These are phyloP conservation scores for Hydrozoanthus tunicans DNA, from an alignment of 64 coral and sea anemone species.

Conservation along the genomic window DNA sequence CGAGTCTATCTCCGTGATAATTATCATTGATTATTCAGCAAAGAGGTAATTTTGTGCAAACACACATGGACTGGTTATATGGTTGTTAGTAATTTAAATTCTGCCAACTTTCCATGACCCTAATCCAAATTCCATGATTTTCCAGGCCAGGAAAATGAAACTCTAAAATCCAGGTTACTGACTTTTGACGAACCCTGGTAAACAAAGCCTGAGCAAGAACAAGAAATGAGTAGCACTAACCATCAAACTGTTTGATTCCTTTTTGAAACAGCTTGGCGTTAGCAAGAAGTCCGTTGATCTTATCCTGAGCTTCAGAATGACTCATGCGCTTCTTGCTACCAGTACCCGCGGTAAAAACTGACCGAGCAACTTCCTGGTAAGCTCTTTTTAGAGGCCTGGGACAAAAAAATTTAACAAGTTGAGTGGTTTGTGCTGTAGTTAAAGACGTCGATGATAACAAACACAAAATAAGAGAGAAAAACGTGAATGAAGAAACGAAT, in stretches of 20 bases:
- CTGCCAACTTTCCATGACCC: no score
- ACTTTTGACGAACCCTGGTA: no score
- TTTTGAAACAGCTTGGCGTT: conserved; percentile 92
- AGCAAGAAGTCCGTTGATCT: conserved; percentile 75
- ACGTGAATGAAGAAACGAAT: not conserved
- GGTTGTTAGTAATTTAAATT: no score
- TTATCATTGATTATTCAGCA: no score
- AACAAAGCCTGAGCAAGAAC: no score
- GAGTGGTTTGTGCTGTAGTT: not conserved
- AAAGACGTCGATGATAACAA: not conserved
- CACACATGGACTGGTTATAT: no score
- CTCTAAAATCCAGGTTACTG: no score
- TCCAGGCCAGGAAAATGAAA: no score
- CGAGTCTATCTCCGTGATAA: no score
- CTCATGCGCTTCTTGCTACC: conserved; percentile 90
- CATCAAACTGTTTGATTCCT: conserved; percentile 81
- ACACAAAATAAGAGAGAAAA: not conserved
- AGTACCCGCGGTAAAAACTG: conserved; percentile 77
- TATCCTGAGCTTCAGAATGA: conserved; percentile 89
- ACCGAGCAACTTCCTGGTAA: conserved; percentile 92
- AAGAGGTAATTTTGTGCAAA: no score
- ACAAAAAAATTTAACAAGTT: not conserved
- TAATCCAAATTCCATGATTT: no score
- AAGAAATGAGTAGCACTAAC: conserved; percentile 36
- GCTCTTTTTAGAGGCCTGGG: conserved; percentile 80